A percentile compares a stretch with the other conserved stretches of the same genome.
These are phyloP conservation scores for Cremastinae sp. DNA, from an alignment of 2,888 invertebrate genomes.

Conservation along the genomic window DNA sequence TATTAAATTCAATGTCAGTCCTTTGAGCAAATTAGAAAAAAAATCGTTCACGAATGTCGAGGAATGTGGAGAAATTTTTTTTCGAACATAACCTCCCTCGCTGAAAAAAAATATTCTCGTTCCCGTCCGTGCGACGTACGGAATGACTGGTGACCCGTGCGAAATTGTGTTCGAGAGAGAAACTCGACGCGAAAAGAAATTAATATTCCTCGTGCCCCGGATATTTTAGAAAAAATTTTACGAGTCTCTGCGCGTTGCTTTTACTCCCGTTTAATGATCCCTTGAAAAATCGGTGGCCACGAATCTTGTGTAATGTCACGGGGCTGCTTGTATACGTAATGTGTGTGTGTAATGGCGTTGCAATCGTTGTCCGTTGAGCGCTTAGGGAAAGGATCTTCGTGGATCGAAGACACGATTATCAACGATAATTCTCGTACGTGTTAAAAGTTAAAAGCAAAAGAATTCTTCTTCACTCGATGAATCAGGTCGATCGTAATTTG, in stretches of 20 bases:
- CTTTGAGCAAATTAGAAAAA: too few relatives aligned
- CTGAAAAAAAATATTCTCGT: not conserved
- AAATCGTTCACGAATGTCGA: too few relatives aligned
- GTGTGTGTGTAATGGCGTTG: constrained; percentile 75
- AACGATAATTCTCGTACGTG: constrained; percentile 65
- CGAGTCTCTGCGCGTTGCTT: not conserved
- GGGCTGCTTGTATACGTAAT: constrained; percentile 5
- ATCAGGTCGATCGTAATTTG: not conserved
- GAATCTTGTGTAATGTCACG: constrained; percentile 32
- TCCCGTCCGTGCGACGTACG: constrained; percentile 60
- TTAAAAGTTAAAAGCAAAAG: not conserved
- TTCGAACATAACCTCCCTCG: too few relatives aligned
- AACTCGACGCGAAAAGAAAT: too few relatives aligned
- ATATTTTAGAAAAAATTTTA: not conserved
- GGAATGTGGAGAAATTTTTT: too few relatives aligned
- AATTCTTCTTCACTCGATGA: not conserved
- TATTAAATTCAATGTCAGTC: too few relatives aligned
- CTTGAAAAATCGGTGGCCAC: not conserved
- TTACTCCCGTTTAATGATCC: not conserved
- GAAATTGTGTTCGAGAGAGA: constrained; percentile 50
- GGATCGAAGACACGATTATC: constrained; percentile 66
- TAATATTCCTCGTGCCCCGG: not conserved
- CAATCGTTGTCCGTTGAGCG: constrained; percentile 73
- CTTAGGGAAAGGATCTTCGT: constrained; percentile 64
- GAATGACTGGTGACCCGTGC: constrained; percentile 71